These are phyloP conservation scores for Indicator indicator DNA, from an alignment of 2,113 vertebrate species.

Conservation along the genomic window DNA sequence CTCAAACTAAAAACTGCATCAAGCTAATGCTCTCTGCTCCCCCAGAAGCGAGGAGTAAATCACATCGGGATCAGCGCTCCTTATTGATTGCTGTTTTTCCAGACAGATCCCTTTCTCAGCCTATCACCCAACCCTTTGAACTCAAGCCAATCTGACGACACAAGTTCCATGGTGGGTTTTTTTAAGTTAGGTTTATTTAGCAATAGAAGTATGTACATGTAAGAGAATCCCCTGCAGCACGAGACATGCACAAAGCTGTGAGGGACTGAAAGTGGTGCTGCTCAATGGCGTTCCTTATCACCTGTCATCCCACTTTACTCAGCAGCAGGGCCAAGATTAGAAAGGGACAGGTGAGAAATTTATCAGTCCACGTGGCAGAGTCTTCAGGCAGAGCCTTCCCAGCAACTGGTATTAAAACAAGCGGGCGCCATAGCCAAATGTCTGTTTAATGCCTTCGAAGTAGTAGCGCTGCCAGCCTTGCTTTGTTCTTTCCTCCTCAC, in stretches of 20 bases:
- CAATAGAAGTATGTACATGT: conserved; percentile 82
- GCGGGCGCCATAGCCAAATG: conserved; percentile 89
- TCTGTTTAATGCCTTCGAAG: conserved; percentile 93
- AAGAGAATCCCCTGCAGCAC: conserved; percentile 81
- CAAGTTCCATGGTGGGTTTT: conserved; percentile 29
- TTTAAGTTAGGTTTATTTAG: conserved; percentile 86
- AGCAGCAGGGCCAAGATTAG: conserved; percentile 61
- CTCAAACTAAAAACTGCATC: conserved; percentile 52
- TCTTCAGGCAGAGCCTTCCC: conserved; percentile 36
- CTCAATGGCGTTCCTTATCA: conserved; percentile 69
- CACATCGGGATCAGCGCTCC: conserved; percentile 4
- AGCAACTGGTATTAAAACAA: conserved; percentile 80
- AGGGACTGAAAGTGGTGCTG: conserved; percentile 67
- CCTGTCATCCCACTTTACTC: conserved; percentile 72
- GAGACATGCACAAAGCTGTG: conserved; percentile 81
- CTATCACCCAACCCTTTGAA: not conserved
- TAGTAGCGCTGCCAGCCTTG: conserved; percentile 94
- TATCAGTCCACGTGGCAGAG: conserved; percentile 71
- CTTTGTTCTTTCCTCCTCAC: conserved; percentile 87
- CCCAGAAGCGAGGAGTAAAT: conserved; percentile 14
- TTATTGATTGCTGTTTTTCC: not conserved
- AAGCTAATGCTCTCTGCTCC: not conserved
- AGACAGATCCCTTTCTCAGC: not conserved
- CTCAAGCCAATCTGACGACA: not conserved
- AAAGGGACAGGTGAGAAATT: conserved; percentile 65